Evolutionary conservation across 53 echinoderm and acorn worm species (phyloP).

Genomic region (Echinometra lucunter): DNA sequence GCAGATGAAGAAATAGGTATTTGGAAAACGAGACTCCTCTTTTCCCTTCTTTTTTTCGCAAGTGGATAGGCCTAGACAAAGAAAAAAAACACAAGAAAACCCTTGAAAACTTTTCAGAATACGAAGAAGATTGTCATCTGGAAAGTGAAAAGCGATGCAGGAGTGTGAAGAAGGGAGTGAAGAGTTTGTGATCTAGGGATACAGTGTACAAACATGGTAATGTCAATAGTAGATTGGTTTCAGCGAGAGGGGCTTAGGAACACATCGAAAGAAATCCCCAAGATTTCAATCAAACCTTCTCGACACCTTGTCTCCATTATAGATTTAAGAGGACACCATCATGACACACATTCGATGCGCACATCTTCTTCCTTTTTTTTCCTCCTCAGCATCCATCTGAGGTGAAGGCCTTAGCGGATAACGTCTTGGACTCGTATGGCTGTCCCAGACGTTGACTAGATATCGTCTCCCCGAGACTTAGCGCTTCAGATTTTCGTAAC

Average conservation of each 20-base stretch:
- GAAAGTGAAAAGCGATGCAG: background rate
- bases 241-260: constrained; percentile 67
- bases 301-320: constrained; percentile 73
- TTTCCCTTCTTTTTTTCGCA: too few relatives aligned
- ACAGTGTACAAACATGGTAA: constrained; percentile 71
- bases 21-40: too few relatives aligned
- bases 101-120: background rate
- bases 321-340: constrained; percentile 63
- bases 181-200: constrained; percentile 61
- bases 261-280: constrained; percentile 63
- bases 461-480: constrained; percentile 32
- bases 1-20: background rate
- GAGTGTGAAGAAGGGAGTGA: background rate
- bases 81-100: background rate
- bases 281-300: constrained; percentile 68
- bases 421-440: constrained; percentile 36
- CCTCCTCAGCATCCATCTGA: constrained; percentile 10
- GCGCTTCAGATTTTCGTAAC: constrained; percentile 14
- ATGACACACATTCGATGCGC: constrained; percentile 12
- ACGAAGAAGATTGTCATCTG: background rate
- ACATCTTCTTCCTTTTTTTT: background rate
- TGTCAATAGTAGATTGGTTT: constrained; percentile 71
- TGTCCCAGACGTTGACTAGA: constrained; percentile 33
- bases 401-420: constrained; percentile 55
- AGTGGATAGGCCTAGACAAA: background rate